Conservation (phyloP, 2,888 invertebrate genomes). For the Drosophila mercatorum region DNA sequence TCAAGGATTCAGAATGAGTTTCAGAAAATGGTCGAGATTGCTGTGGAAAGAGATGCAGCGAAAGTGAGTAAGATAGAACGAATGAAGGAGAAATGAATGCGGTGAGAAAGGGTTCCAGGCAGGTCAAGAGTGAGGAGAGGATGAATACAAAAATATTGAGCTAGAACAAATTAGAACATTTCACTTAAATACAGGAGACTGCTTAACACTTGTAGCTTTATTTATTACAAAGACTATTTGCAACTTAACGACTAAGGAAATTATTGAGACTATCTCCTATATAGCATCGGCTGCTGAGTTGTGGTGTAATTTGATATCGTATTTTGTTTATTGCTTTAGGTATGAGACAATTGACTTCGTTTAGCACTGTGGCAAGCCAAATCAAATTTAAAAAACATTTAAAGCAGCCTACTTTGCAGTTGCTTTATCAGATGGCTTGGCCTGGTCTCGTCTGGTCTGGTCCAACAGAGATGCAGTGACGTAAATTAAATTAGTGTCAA, state of each 20-base stretch:
- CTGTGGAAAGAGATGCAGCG: too few species aligned
- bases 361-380: slow-evolving; percentile 23
- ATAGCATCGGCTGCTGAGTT: not conserved
- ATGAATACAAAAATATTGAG: not conserved
- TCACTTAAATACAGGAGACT: not conserved
- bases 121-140: not conserved
- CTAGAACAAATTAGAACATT: too few species aligned
- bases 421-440: slow-evolving; percentile 6
- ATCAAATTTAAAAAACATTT: slow-evolving; percentile 62
- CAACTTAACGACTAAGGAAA: too few species aligned
- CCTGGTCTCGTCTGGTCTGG: not conserved
- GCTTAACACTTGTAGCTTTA: not conserved
- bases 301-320: slow-evolving; percentile 6
- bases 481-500: slow-evolving; percentile 77
- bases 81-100: not conserved
- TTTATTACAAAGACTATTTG: not conserved
- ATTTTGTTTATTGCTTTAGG: slow-evolving; percentile 3
- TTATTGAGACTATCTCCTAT: not conserved
- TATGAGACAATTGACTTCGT: slow-evolving; percentile 18
- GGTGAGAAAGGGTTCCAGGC: not conserved
- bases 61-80: too few species aligned
- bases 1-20: not conserved
- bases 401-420: slow-evolving; percentile 26
- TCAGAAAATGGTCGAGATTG: not conserved
- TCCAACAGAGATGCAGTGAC: slow-evolving; percentile 48